Conservation (phyloP, 1,140 invertebrate species). For the Phymastichus coffea region DNA sequence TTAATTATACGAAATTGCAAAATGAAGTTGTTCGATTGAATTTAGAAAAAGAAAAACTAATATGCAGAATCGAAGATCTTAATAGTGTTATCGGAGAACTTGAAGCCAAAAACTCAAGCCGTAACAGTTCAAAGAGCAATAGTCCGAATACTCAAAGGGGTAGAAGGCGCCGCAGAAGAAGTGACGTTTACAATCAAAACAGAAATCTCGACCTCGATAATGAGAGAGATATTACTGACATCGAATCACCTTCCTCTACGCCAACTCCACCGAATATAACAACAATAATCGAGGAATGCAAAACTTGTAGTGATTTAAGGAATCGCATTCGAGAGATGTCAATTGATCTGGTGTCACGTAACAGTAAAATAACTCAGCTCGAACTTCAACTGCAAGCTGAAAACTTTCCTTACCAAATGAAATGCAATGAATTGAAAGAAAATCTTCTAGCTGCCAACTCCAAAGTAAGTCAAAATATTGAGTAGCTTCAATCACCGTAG, state of each 20-base stretch:
- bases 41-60: slow-evolving; percentile 13
- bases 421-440: slow-evolving; percentile 42
- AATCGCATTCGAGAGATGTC: slow-evolving; percentile 42
- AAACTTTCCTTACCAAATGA: slow-evolving; percentile 43
- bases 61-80: slow-evolving; percentile 11
- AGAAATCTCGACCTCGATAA: slow-evolving; percentile 34
- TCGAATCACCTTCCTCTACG: slow-evolving; percentile 12
- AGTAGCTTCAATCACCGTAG: background rate
- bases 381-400: slow-evolving; percentile 44
- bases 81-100: slow-evolving; percentile 32
- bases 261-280: background rate
- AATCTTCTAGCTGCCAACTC: slow-evolving; percentile 27
- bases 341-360: slow-evolving; percentile 39
- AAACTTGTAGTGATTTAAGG: slow-evolving; percentile 31
- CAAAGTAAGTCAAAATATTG: slow-evolving; percentile 42
- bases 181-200: slow-evolving; percentile 42
- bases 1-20: slow-evolving; percentile 12
- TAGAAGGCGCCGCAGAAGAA: slow-evolving; percentile 36
- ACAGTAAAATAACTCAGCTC: slow-evolving; percentile 42
- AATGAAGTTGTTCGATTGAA: slow-evolving; percentile 21
- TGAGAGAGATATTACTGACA: slow-evolving; percentile 18
- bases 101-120: slow-evolving; percentile 33
- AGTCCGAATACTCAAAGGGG: slow-evolving; percentile 35
- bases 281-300: background rate
- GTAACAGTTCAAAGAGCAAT: slow-evolving; percentile 32